These are phyloP conservation scores for Scopus umbretta DNA, from an alignment of 2,113 vertebrate species.

Conservation along the genomic window DNA sequence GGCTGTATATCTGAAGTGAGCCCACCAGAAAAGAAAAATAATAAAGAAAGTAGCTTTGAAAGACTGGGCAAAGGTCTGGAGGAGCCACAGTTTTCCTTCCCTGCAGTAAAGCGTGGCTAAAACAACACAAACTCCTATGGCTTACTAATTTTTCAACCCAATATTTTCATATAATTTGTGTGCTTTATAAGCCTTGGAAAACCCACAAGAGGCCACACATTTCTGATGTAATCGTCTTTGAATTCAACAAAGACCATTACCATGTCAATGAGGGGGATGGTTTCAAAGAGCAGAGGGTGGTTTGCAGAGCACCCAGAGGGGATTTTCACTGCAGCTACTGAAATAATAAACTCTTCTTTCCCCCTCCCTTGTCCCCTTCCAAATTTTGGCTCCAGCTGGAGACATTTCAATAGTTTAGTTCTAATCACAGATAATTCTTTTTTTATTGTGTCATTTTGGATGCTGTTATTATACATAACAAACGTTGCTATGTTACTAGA, in stretches of 20 bases:
- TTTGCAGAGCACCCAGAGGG: constrained; percentile 73
- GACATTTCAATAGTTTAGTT: constrained; percentile 58
- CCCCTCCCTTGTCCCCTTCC: constrained; percentile 8
- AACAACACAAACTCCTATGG: constrained; percentile 79
- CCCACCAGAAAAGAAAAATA: constrained; percentile 69
- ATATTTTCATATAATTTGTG: constrained; percentile 83
- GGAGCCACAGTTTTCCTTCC: constrained; percentile 73
- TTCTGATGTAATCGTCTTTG: constrained; percentile 85
- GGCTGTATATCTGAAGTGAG: constrained; percentile 7
- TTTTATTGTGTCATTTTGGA: constrained; percentile 72
- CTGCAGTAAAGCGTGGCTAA: constrained; percentile 77
- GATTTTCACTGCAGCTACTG: constrained; percentile 77
- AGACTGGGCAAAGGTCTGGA: constrained; percentile 58
- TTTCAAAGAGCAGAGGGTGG: constrained; percentile 58
- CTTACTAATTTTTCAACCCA: constrained; percentile 82
- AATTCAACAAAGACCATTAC: constrained; percentile 83
- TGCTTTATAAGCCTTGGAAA: constrained; percentile 77
- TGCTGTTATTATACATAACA: constrained; percentile 61
- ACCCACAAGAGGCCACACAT: constrained; percentile 74
- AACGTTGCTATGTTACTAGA: constrained; percentile 56
- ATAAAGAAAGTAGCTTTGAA: constrained; percentile 64
- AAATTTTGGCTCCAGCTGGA: constrained; percentile 64
- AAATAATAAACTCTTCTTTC: constrained; percentile 77
- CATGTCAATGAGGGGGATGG: constrained; percentile 71
- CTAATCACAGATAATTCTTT: constrained; percentile 76